phyloP scores from a whole-genome alignment of 1,140 invertebrate genomes.

The Drosophila suzukii region DNA sequence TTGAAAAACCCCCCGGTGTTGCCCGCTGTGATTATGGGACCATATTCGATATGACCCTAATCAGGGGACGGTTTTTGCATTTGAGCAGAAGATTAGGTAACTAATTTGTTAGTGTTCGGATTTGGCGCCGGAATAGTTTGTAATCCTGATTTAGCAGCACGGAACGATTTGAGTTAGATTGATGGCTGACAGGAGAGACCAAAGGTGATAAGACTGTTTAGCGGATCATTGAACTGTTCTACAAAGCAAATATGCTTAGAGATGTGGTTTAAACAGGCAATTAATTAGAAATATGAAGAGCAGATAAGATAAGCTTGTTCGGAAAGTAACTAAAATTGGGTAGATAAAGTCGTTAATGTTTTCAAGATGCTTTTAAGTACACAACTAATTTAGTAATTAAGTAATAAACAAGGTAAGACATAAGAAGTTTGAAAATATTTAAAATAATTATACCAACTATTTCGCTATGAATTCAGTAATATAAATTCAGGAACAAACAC shows the following conservation, averaged over 20 bases:
- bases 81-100: constrained; percentile 36
- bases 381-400: not conserved
- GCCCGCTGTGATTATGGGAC: constrained; percentile 51
- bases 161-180: constrained; percentile 7
- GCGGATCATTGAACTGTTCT: constrained; percentile 44
- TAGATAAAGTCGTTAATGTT: not conserved
- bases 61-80: constrained; percentile 18
- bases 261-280: constrained; percentile 24
- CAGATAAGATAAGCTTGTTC: constrained; percentile 10
- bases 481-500: no score
- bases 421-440: no score
- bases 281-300: constrained; percentile 28
- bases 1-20: not conserved
- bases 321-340: not conserved
- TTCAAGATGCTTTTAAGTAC: not conserved
- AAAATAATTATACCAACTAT: no score
- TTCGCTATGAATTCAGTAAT: no score
- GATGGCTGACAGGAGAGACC: constrained; percentile 29
- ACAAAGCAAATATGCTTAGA: constrained; percentile 15
- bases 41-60: constrained; percentile 14
- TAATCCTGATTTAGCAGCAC: constrained; percentile 34
- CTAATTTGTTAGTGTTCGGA: constrained; percentile 24
- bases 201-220: constrained; percentile 28
- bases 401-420: no score
- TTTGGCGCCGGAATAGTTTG: constrained; percentile 29